Conservation (phyloP, 2,888 invertebrate genomes). For the Cheilosia variabilis region DNA sequence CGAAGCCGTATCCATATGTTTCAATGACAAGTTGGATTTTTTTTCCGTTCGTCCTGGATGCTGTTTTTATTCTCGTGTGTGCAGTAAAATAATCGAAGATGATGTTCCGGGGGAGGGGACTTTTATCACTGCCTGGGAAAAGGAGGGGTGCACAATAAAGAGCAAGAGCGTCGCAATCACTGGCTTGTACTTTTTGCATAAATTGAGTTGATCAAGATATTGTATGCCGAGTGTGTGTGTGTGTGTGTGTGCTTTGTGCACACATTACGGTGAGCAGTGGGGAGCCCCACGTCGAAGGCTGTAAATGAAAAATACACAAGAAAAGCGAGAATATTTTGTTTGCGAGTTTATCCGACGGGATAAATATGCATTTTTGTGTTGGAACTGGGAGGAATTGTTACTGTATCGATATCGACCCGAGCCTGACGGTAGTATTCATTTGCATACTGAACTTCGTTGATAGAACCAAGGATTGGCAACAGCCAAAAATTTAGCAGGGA, state of each 20-base stretch:
- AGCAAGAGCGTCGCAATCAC: slow-evolving; percentile 24
- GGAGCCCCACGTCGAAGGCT: not conserved
- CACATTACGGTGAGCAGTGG: not conserved
- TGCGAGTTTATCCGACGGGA: not conserved
- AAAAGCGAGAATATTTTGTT: not conserved
- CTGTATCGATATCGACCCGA: no score
- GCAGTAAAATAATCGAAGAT: slow-evolving; percentile 30
- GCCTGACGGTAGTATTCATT: no score
- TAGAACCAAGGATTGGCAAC: no score
- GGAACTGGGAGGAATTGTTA: no score
- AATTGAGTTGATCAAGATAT: slow-evolving; percentile 59
- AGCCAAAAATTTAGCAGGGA: no score
- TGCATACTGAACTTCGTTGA: no score
- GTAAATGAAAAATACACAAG: slow-evolving; percentile 11
- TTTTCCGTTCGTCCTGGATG: not conserved
- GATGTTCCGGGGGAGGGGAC: not conserved
- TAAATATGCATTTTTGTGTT: not conserved
- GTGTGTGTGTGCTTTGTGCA: not conserved
- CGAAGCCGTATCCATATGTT: slow-evolving; percentile 19
- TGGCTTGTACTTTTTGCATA: slow-evolving; percentile 39
- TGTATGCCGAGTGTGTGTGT: not conserved
- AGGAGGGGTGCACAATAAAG: no score
- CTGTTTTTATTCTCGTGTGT: not conserved
- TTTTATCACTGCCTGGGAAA: slow-evolving; percentile 1
- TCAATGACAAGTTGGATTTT: slow-evolving; percentile 42